Conservation (phyloP, 2,888 invertebrate genomes). For the Limnephilus marmoratus region DNA sequence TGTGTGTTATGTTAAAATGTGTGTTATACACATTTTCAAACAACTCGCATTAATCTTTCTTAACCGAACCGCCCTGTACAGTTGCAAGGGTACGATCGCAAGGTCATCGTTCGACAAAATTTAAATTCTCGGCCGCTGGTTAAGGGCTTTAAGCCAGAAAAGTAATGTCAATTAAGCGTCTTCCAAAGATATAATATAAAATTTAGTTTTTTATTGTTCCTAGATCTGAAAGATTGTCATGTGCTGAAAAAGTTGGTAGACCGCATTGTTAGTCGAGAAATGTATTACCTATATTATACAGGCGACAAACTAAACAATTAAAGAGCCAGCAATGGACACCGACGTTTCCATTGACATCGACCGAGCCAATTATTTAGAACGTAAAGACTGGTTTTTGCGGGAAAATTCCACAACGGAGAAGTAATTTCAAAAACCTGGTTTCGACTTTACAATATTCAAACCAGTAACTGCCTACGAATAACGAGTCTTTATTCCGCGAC, state of each 20-base stretch:
- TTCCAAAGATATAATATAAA: not conserved
- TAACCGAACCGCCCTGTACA: no score
- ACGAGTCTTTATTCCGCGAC: not conserved
- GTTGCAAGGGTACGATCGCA: no score
- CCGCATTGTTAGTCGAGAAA: not conserved
- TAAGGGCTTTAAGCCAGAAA: not conserved
- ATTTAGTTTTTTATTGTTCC: not conserved
- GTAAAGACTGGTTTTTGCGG: conserved; percentile 26
- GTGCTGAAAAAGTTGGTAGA: not conserved
- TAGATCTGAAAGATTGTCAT: not conserved
- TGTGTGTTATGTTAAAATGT: no score
- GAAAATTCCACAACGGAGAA: conserved; percentile 12
- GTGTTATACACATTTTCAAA: no score
- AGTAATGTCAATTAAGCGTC: not conserved
- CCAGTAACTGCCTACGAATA: not conserved
- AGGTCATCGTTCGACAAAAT: no score
- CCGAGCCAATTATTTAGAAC: not conserved
- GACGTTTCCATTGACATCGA: not conserved
- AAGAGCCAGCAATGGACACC: not conserved
- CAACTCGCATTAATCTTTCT: no score
- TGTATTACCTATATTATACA: not conserved
- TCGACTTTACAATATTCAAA: not conserved
- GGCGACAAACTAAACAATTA: not conserved
- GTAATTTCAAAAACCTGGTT: not conserved
- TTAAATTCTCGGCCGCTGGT: no score